Evolutionary conservation across 2,888 invertebrate species (phyloP).

Genomic region (Gnatocerus cornutus): DNA sequence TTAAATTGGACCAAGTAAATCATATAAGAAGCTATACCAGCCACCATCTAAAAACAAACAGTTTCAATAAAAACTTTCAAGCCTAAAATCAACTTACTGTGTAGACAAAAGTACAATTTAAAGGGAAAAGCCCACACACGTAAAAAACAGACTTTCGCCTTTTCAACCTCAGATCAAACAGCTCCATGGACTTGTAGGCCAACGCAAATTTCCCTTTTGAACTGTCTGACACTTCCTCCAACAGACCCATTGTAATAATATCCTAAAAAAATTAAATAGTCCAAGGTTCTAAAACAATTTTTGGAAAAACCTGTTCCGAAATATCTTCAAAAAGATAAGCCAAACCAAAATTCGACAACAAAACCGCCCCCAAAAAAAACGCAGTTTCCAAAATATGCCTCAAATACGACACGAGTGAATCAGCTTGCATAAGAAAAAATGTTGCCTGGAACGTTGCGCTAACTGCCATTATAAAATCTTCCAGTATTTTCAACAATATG

Average conservation of each 20-base stretch:
- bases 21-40: constrained; percentile 15
- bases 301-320: constrained; percentile 15
- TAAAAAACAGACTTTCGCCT: constrained; percentile 13
- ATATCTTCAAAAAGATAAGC: constrained; percentile 17
- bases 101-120: constrained; percentile 17
- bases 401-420: constrained; percentile 7
- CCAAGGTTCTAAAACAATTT: not conserved
- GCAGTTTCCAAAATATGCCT: not conserved
- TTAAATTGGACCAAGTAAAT: constrained; percentile 6
- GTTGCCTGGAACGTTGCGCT: constrained; percentile 6
- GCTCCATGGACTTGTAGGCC: constrained; percentile 7
- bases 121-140: constrained; percentile 20
- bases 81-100: constrained; percentile 8
- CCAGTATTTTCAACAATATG: constrained; percentile 11
- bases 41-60: constrained; percentile 10
- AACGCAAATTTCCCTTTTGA: constrained; percentile 2
- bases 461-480: constrained; percentile 20
- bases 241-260: not conserved
- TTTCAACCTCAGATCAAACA: constrained; percentile 21
- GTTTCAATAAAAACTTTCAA: not conserved
- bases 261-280: constrained; percentile 10
- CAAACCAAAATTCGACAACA: constrained; percentile 10
- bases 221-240: constrained; percentile 15
- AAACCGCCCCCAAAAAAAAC: not conserved
- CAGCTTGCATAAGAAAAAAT: not conserved